These are phyloP conservation scores for Candidula unifasciata DNA, from an alignment of 2,888 invertebrate genomes.

Conservation along the genomic window DNA sequence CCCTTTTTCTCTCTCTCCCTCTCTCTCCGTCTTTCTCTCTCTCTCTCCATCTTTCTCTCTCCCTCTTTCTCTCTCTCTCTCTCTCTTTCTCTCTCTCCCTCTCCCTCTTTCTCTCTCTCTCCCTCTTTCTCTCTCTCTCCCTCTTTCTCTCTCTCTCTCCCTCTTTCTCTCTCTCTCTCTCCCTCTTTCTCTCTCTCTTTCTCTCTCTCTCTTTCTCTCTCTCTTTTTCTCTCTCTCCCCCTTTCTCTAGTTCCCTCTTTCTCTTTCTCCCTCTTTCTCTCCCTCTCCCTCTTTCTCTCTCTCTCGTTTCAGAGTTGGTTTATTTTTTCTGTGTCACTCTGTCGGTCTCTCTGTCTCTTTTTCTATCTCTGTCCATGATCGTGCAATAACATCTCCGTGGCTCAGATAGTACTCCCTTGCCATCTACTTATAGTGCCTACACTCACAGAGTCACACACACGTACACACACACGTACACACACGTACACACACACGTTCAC, in stretches of 20 bases:
- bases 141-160: slow-evolving; percentile 14
- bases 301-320: too few relatives aligned
- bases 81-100: background rate
- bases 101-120: background rate
- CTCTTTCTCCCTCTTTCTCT: slow-evolving; percentile 2
- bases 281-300: background rate
- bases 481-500: too few relatives aligned
- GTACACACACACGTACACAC: too few relatives aligned
- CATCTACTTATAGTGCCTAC: too few relatives aligned
- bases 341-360: too few relatives aligned
- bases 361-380: background rate
- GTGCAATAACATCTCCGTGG: too few relatives aligned
- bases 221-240: slow-evolving; percentile 14
- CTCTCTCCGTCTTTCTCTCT: slow-evolving; percentile 14
- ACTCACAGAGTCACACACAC: too few relatives aligned
- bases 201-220: background rate
- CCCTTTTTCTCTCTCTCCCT: slow-evolving; percentile 11
- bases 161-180: background rate
- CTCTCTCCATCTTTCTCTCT: background rate
- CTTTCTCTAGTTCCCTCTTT: slow-evolving; percentile 19
- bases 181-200: background rate
- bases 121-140: slow-evolving; percentile 2
- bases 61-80: background rate
- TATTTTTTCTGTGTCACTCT: too few relatives aligned
- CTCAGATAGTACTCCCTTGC: too few relatives aligned